These are phyloP conservation scores for Meriones unguiculatus DNA, from an alignment of 2,113 vertebrate species.

Conservation along the genomic window DNA sequence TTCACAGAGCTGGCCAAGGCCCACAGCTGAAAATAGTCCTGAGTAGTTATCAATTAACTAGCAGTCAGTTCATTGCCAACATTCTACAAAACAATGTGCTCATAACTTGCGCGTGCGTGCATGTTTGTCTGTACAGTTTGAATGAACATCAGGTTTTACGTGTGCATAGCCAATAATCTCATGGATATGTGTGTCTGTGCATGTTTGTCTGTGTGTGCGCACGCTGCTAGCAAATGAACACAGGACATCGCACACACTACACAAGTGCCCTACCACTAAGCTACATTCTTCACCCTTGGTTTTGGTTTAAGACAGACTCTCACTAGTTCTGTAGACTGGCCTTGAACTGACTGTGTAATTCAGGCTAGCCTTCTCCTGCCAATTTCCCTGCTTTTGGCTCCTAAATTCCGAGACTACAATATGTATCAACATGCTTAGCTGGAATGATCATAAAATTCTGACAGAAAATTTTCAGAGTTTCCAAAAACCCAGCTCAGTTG, in stretches of 20 bases:
- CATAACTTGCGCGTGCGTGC: not conserved
- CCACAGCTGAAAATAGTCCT: conserved; percentile 44
- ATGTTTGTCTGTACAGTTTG: not conserved
- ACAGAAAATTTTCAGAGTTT: conserved; percentile 50
- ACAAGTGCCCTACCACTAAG: not conserved
- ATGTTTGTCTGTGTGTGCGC: not conserved
- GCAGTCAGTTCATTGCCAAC: conserved; percentile 8
- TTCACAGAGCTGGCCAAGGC: not conserved
- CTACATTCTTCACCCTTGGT: not conserved
- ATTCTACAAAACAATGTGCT: not conserved
- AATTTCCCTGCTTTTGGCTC: not conserved
- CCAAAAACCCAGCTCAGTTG: conserved; percentile 42
- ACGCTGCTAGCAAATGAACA: not conserved
- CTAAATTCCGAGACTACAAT: not conserved
- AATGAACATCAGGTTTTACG: conserved; percentile 30
- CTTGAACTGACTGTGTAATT: not conserved
- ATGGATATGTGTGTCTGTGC: not conserved
- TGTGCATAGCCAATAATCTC: not conserved
- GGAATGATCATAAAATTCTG: conserved; percentile 12
- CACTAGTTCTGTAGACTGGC: not conserved
- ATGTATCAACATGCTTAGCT: not conserved
- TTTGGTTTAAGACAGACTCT: not conserved
- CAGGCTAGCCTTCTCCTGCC: not conserved
- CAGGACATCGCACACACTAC: not conserved
- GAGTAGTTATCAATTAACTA: conserved; percentile 31